Evolutionary conservation across 2,113 vertebrate species (phyloP).

Genomic region (Galemys pyrenaicus): DNA sequence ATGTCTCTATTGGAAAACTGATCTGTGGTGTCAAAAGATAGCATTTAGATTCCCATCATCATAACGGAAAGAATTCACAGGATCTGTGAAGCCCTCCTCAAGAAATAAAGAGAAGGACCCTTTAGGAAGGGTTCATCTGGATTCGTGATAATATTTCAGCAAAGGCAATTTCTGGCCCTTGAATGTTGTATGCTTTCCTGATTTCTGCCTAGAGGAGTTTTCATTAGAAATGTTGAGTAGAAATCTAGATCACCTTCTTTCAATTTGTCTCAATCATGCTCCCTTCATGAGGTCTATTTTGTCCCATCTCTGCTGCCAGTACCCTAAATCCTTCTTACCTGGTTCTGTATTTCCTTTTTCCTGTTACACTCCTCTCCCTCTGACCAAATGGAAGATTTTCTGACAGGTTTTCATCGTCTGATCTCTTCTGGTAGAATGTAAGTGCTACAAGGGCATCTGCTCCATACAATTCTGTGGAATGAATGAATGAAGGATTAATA

Average conservation of each 20-base stretch:
- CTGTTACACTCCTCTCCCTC: neutral
- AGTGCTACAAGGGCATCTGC: neutral
- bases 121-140: neutral
- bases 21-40: constrained; percentile 55
- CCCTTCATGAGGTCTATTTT: neutral
- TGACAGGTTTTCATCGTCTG: neutral
- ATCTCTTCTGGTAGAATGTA: neutral
- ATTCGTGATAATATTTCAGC: neutral
- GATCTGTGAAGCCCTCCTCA: neutral
- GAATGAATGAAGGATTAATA: neutral
- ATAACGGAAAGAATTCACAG: neutral
- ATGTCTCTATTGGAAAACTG: constrained; percentile 36
- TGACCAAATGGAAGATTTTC: neutral
- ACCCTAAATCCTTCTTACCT: neutral
- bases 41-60: constrained; percentile 32
- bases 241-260: neutral
- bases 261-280: neutral
- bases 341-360: neutral
- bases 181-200: neutral
- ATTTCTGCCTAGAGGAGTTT: neutral
- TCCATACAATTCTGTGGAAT: neutral
- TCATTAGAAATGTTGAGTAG: neutral
- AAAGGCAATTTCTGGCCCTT: neutral
- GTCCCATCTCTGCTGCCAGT: fast-evolving
- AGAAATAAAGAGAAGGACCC: neutral